Evolutionary conservation across 2,797 vertebrate species (phyloP).

Genomic region (Phoebastria nigripes): DNA sequence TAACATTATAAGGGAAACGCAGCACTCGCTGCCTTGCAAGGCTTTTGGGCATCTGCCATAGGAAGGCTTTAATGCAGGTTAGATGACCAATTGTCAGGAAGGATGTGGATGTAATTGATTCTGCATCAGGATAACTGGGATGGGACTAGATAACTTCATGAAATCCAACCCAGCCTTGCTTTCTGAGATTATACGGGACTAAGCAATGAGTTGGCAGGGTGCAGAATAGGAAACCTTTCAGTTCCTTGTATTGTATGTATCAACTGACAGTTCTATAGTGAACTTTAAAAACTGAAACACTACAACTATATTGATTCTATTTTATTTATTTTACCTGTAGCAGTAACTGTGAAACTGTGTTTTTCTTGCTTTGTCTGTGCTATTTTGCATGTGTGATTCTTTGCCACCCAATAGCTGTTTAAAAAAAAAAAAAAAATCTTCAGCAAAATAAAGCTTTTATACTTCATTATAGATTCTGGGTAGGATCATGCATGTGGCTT

Average conservation of each 20-base stretch:
- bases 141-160: not conserved
- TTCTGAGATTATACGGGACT: accelerated
- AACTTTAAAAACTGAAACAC: accelerated
- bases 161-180: not conserved
- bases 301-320: not conserved
- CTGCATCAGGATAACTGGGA: not conserved
- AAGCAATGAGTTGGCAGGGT: not conserved
- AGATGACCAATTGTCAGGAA: not conserved
- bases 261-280: not conserved
- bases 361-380: not conserved
- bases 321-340: not conserved
- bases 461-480: not conserved
- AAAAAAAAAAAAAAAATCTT: not conserved
- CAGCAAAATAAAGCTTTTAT: not conserved
- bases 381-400: not conserved
- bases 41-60: not conserved
- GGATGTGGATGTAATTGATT: not conserved
- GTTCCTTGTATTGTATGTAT: accelerated
- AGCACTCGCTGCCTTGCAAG: not conserved
- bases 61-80: not conserved
- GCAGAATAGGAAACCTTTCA: not conserved
- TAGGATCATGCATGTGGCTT: not conserved
- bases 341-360: not conserved
- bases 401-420: not conserved
- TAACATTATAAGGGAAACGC: not conserved